phyloP scores from a whole-genome alignment of 2,888 invertebrate species.

The Apotomis capreana region DNA sequence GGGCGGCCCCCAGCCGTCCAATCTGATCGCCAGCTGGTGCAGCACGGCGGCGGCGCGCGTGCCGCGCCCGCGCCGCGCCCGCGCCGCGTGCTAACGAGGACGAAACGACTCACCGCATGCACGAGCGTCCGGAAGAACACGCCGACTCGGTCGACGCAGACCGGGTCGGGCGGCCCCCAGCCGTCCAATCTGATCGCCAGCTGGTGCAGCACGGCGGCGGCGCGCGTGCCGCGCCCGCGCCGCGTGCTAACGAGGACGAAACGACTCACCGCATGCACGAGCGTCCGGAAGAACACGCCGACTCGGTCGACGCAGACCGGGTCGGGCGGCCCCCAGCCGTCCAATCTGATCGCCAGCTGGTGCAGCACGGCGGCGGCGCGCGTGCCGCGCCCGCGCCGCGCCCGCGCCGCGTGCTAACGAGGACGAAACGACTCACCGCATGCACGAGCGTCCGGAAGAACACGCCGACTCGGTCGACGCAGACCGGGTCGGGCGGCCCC shows the following conservation, averaged over 20 bases:
- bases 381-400: no score
- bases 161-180: slow-evolving; percentile 93
- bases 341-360: slow-evolving; percentile 94
- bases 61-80: no score
- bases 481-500: slow-evolving; percentile 93
- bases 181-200: slow-evolving; percentile 94
- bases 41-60: slow-evolving; percentile 88
- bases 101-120: slow-evolving; percentile 67
- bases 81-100: slow-evolving; percentile 93
- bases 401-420: slow-evolving; percentile 90
- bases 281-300: slow-evolving; percentile 93
- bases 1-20: slow-evolving; percentile 94
- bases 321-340: slow-evolving; percentile 93
- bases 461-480: slow-evolving; percentile 97
- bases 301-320: slow-evolving; percentile 98
- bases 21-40: slow-evolving; percentile 94
- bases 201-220: slow-evolving; percentile 92
- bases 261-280: slow-evolving; percentile 62
- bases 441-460: slow-evolving; percentile 89
- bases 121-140: slow-evolving; percentile 90
- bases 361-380: slow-evolving; percentile 90
- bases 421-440: slow-evolving; percentile 82
- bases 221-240: slow-evolving; percentile 87
- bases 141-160: slow-evolving; percentile 98
- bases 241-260: slow-evolving; percentile 92